These are phyloP conservation scores for Urocitellus parryii DNA, from an alignment of 2,113 vertebrate genomes.

Conservation along the genomic window DNA sequence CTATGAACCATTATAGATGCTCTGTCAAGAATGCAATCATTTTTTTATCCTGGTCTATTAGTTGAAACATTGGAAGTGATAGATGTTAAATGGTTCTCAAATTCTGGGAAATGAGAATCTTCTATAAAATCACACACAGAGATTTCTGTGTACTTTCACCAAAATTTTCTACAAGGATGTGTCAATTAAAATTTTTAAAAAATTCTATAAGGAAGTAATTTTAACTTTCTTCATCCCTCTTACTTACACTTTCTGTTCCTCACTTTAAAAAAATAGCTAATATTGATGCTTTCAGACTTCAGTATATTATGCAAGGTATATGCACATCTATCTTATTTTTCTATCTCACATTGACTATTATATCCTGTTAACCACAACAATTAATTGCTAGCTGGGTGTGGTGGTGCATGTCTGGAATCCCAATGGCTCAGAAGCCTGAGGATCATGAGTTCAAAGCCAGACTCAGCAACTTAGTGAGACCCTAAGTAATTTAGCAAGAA, in stretches of 20 bases:
- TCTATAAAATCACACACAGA: not conserved
- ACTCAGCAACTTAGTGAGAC: too few relatives aligned
- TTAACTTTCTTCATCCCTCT: not conserved
- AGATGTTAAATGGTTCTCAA: slow-evolving; percentile 51
- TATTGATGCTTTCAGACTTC: not conserved
- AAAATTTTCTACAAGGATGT: slow-evolving; percentile 23
- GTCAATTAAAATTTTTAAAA: not conserved
- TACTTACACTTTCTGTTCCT: slow-evolving; percentile 5
- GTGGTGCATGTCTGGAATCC: too few relatives aligned
- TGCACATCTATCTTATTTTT: slow-evolving; percentile 50
- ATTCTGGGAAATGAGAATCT: slow-evolving; percentile 28
- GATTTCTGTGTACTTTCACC: not conserved
- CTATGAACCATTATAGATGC: not conserved
- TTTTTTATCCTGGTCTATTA: slow-evolving; percentile 25
- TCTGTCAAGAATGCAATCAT: slow-evolving; percentile 62
- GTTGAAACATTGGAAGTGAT: slow-evolving; percentile 63
- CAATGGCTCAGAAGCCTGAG: too few relatives aligned
- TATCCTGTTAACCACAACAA: slow-evolving; percentile 66
- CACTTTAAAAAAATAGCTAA: slow-evolving; percentile 48
- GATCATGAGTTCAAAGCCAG: too few relatives aligned
- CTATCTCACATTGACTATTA: slow-evolving; percentile 36
- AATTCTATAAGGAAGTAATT: slow-evolving; percentile 13
- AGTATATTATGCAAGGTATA: not conserved
- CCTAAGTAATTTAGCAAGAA: too few relatives aligned
- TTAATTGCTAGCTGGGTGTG: not conserved